phyloP scores from a whole-genome alignment of 2,113 vertebrate species.

The Tragelaphus buxtoni region DNA sequence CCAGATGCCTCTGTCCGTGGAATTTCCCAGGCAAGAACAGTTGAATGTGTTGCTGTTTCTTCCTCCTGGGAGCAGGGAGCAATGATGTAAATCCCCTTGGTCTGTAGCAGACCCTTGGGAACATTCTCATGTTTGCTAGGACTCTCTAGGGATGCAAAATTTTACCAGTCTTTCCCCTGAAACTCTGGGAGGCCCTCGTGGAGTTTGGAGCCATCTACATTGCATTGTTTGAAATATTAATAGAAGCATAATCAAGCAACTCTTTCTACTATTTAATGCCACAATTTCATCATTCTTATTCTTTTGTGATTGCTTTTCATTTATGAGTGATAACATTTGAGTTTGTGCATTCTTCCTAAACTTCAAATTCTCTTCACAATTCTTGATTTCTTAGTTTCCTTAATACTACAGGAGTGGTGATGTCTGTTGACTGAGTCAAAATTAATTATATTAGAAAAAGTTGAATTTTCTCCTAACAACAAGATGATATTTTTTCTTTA shows the following conservation, averaged over 20 bases:
- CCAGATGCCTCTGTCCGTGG: neutral
- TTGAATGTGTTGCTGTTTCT: neutral
- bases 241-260: neutral
- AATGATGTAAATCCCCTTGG: neutral
- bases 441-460: neutral
- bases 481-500: neutral
- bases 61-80: neutral
- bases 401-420: neutral
- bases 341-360: neutral
- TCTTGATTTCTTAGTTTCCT: slow-evolving; percentile 15
- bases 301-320: neutral
- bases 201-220: neutral
- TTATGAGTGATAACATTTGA: neutral
- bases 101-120: rapidly evolving
- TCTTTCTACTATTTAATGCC: neutral
- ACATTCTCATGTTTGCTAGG: neutral
- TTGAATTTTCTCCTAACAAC: neutral
- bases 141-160: rapidly evolving
- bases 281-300: neutral
- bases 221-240: neutral
- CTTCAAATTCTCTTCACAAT: neutral
- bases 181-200: rapidly evolving
- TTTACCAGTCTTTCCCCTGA: neutral
- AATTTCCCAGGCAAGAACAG: neutral
- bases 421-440: neutral